Base-by-base conservation (phyloP, 2,113 vertebrate genomes). In the human (Homo sapiens) region DNA sequence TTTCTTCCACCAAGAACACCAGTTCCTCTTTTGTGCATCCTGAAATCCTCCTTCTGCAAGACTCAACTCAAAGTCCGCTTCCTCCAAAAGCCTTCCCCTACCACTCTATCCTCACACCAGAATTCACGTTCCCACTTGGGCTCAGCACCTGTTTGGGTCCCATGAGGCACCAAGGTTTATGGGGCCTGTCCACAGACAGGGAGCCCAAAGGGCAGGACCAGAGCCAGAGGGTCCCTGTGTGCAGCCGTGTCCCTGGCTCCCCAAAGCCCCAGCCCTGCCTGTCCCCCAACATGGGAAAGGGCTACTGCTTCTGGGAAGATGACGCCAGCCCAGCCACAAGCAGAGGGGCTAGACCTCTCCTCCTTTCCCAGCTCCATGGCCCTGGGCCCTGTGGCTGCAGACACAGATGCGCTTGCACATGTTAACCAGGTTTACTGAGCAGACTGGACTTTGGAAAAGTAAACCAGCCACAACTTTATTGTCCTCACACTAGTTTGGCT, bases 101-200 rank as follows among this genome's bases (percentile, higher is more conserved):
- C 45, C 16, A 0, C 40, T n/a, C 79, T 1, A 0, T 6, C 25
- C 38, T n/a, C 27, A 6, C 4, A 1, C 38, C 23, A 38, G n/a
- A 45, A 50, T 30, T 59, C 52, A 13, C 1, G 3, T 73, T 79
- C 13, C 30, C 2, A 9, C 25, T 1, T 43, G 48, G 59, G 83
- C 61, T 57, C 40, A 27, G 27, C 8, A 10, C 5, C 3, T 1
- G 16, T 48, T 6, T 61, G 92, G 20, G 5, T 23, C 59, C 30
- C 86, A 18, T 22, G 4, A 9, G 43, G 17, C 40, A 10, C 52
- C 5, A 0, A 2, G 38, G 82, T 17, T 0, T 35, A 1, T 6
- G 23, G 30, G 57, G 48, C 81, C 73, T 64, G 2, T 13, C 20
- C 55, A 43, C 40, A 27, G 45, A 55, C 14, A 30, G 59, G 43